Evolutionary conservation across 2,797 vertebrate genomes (phyloP).

Genomic region (Mus caroli): DNA sequence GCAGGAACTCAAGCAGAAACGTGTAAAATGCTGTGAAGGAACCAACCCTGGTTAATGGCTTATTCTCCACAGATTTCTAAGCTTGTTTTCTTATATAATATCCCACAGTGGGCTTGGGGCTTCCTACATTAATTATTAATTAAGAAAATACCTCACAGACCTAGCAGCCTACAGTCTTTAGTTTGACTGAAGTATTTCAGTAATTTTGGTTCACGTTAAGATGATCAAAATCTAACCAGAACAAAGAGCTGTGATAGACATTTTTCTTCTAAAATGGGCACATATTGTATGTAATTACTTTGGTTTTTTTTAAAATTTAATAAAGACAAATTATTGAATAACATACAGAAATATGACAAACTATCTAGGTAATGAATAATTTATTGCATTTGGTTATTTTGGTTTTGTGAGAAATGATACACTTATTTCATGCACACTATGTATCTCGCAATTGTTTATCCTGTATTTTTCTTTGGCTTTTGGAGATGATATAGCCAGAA

Average conservation of each 20-base stretch:
- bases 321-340: neutral
- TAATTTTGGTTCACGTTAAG: neutral
- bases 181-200: neutral
- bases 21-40: neutral
- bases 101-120: neutral
- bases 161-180: neutral
- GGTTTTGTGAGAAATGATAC: neutral
- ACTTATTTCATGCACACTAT: neutral
- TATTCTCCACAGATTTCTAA: neutral
- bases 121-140: neutral
- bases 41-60: neutral
- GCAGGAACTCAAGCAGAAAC: neutral
- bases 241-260: neutral
- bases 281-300: neutral
- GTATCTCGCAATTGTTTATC: neutral
- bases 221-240: neutral
- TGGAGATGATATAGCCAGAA: neutral
- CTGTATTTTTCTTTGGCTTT: neutral
- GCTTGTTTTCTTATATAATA: neutral
- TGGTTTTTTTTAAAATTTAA: neutral
- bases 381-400: neutral
- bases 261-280: neutral
- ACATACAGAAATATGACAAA: neutral
- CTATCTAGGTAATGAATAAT: too few species aligned
- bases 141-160: neutral